These are phyloP conservation scores for Chymomyza amoena DNA, from an alignment of 2,888 invertebrate genomes.

Conservation along the genomic window DNA sequence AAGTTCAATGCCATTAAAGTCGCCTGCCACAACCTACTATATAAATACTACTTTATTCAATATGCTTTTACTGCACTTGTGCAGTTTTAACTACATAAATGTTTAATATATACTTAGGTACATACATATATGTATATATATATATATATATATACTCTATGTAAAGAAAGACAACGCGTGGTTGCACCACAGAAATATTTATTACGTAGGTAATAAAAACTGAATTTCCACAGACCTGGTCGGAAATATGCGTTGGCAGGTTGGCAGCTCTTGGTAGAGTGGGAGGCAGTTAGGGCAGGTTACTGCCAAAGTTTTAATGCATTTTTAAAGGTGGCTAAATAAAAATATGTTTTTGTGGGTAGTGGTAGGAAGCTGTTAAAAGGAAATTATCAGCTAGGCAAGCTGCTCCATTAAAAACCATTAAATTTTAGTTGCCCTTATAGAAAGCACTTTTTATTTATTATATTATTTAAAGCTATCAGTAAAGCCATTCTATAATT, in stretches of 20 bases:
- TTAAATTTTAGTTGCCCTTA: neutral
- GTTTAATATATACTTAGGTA: neutral
- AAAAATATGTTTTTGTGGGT: neutral
- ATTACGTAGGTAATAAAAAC: slow-evolving; percentile 54
- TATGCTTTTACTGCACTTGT: neutral
- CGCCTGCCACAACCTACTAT: neutral
- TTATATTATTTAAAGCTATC: too few species aligned
- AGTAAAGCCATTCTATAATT: too few species aligned
- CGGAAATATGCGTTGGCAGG: neutral
- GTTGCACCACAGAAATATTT: slow-evolving; percentile 43
- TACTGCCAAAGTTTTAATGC: neutral
- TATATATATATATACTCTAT: too few species aligned
- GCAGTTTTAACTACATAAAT: slow-evolving; percentile 5
- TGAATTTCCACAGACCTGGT: slow-evolving; percentile 26
- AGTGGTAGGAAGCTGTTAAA: neutral
- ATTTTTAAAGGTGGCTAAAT: neutral
- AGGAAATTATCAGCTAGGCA: neutral
- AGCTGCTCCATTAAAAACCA: neutral
- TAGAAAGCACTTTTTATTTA: too few species aligned
- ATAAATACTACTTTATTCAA: neutral
- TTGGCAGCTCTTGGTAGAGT: neutral
- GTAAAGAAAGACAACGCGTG: slow-evolving; percentile 39
- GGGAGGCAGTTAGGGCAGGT: neutral
- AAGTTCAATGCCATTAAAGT: slow-evolving; percentile 62
- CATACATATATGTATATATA: too few species aligned